Base-by-base conservation (phyloP, 2,888 invertebrate genomes). In the Desoria tigrina region DNA sequence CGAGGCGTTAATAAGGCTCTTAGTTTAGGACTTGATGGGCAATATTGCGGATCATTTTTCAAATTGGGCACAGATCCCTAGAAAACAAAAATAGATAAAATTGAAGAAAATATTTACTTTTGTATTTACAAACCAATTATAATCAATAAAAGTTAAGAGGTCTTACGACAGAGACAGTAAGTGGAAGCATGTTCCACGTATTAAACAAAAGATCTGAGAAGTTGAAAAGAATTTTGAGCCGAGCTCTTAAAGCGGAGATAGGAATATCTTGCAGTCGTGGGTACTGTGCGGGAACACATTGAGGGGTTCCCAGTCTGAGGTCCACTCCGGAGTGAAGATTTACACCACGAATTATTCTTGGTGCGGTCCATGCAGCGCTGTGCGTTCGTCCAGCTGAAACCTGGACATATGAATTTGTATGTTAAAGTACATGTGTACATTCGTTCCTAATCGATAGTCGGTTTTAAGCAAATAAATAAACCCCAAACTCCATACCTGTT, bases 311-410 rank as follows among this genome's bases (percentile, higher is more conserved):
- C 61, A 86, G 81, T 16, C 71, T 27, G 11, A 72, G 63, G 63
- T 74, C 72, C 2, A 74, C 74, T 23, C 75, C 75, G 26, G 68
- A 69, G 53, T 73, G 74, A 11, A 81, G 78, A 1, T 83, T 82
- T 23, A 82, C 79, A 2, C 84, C 84, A n/a, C 84, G 83, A 6
- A 80, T 77, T 56, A 84, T 78, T 28, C 80, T 79, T 0, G 83
- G 81, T 1, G 85, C 83, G 1, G 86, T 85, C 86, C 86, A 87
- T 2, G 86, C 86, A 1, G 85, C 84, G 75, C 84, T 84, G 78
- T 87, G 87, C 14, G 84, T 85, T 63, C 85, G 79, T 4, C 87
- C 86, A 2, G 86, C 85, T 1, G 86, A 85, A 55, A 87, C 84
- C 83, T 83, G 26, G 32, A 32, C 32, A 32, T 4, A 32, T 32